Base-by-base conservation (phyloP, 2,888 invertebrate species). In the Callyntrura sp. region DNA sequence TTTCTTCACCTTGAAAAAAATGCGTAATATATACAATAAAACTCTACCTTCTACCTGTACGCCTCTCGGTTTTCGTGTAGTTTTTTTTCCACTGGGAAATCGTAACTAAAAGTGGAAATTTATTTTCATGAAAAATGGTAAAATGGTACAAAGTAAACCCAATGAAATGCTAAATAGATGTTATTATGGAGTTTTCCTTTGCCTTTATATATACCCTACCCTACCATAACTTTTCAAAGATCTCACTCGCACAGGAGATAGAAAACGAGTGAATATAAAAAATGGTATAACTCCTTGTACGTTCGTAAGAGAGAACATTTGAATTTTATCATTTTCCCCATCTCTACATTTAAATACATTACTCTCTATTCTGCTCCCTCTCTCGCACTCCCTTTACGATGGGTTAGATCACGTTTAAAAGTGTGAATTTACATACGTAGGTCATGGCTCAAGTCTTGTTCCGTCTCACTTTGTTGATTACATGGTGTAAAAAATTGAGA, bases 301-400 rank as follows among this genome's bases (percentile, higher is more conserved):
- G 70, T 84, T 2, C 6, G 3, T 35, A 35, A 35, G 35, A 35
- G 35, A 35, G 84, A 70, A 57, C 51, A 84, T 84, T 84, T 70
- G 73, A 84, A 73, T 84, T 84, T 84, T 84, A 84, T 84, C 84
- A 43, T 35, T 79, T 60, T 60, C 12, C 35, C 35, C 79, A 79
- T 79, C 79, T 79, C 12, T 0, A 35, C 12, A 79, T 79, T 57
- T 57, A 35, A 60, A 82, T 28, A 48, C 28, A 48, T 23, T 1
- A 20, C 14, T 25, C 11, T 81, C 57, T 60, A 3, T 48, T 45
- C 20, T 35, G 35, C 35, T 43, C 60, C 35, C 11, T 11, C 17
- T 35, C 60, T 35, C 1, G 0, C 70, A n/a, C n/a, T 43, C 1
- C 60, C 43, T 20, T 4, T 78, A 4, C 12, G 78, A 35, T 35